phyloP scores from a whole-genome alignment of 2,888 invertebrate species.

The Ennomos quercinarius region DNA sequence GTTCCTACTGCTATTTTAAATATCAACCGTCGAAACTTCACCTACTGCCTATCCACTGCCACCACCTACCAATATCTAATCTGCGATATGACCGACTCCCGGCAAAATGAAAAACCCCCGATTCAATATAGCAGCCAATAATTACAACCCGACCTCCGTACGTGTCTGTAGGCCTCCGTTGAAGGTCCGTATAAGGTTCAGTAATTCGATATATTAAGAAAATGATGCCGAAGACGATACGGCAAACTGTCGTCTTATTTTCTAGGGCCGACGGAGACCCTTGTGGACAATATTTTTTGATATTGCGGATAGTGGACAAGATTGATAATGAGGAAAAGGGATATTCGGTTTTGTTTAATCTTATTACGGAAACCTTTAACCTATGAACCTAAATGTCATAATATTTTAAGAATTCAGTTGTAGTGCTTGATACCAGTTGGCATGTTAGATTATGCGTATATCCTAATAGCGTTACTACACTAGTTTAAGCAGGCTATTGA shows the following conservation, averaged over 20 bases:
- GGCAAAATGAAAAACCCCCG: slow-evolving; percentile 54
- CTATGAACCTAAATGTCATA: too few relatives aligned
- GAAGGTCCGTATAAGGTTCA: slow-evolving; percentile 25
- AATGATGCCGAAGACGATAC: slow-evolving; percentile 31
- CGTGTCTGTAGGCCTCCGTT: slow-evolving; percentile 24
- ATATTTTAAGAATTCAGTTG: too few relatives aligned
- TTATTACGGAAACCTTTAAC: too few relatives aligned
- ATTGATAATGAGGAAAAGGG: too few relatives aligned
- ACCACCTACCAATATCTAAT: slow-evolving; percentile 56
- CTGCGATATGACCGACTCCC: slow-evolving; percentile 53
- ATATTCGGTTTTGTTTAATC: too few relatives aligned
- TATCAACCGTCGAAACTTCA: not conserved
- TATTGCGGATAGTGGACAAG: not conserved
- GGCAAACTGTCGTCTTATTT: slow-evolving; percentile 27
- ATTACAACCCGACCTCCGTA: slow-evolving; percentile 49
- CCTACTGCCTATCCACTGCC: slow-evolving; percentile 6
- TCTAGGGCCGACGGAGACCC: slow-evolving; percentile 12
- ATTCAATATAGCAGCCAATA: slow-evolving; percentile 55
- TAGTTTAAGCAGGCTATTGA: too few relatives aligned
- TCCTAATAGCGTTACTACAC: too few relatives aligned
- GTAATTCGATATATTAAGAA: slow-evolving; percentile 36
- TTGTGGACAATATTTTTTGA: slow-evolving; percentile 10
- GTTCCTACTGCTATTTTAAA: not conserved
- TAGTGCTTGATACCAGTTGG: too few relatives aligned
- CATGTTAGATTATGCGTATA: too few relatives aligned